These are phyloP conservation scores for Eustalomyia histrio DNA, from an alignment of 2,888 invertebrate genomes.

Conservation along the genomic window DNA sequence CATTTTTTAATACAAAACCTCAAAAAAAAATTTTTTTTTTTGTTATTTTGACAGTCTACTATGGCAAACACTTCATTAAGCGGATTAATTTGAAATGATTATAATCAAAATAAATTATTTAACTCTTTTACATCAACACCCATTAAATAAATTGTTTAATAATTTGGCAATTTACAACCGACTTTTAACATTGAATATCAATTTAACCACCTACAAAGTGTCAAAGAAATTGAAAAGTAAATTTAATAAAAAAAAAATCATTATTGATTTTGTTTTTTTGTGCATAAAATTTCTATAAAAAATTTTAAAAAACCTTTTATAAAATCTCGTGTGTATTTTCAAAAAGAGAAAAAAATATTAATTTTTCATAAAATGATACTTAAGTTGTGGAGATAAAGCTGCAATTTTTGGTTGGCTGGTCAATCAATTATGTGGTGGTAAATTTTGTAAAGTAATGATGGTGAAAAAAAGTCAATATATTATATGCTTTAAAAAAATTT, in stretches of 20 bases:
- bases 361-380: neutral
- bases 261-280: neutral
- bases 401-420: neutral
- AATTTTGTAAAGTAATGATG: slow-evolving; percentile 32
- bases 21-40: no score
- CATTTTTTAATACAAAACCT: neutral
- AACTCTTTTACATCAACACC: slow-evolving; percentile 19
- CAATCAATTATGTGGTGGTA: slow-evolving; percentile 46
- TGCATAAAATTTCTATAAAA: neutral
- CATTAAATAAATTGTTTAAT: slow-evolving; percentile 28
- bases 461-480: neutral
- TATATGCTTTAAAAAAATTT: neutral
- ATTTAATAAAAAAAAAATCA: neutral
- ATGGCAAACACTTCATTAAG: neutral
- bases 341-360: no score
- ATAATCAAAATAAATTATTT: neutral
- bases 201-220: slow-evolving; percentile 29
- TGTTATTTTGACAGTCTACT: neutral
- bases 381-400: neutral
- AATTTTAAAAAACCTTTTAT: neutral
- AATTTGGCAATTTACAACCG: slow-evolving; percentile 2
- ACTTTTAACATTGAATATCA: slow-evolving; percentile 22
- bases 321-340: neutral
- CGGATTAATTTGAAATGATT: neutral
- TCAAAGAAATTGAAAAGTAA: slow-evolving; percentile 22